Percentiles rank a stretch among this genome's conserved stretches.
Conservation (phyloP, 2,113 vertebrate species). For the Gymnocephalus cernua region DNA sequence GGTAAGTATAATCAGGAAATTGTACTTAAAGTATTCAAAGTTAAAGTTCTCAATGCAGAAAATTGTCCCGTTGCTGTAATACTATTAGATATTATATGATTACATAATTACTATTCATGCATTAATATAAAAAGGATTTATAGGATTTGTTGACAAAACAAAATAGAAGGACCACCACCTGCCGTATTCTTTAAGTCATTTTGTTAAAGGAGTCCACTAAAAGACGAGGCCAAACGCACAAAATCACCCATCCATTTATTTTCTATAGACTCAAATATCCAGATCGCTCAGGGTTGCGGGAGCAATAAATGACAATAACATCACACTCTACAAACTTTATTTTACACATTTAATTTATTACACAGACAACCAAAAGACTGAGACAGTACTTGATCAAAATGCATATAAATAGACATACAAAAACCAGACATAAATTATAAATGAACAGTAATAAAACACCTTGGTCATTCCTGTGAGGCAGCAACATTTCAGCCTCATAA, state of each 20-base stretch:
- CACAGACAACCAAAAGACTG: conserved; percentile 45
- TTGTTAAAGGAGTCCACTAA: neutral
- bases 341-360: conserved; percentile 42
- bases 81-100: no score
- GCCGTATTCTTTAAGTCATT: no score
- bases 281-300: neutral
- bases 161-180: no score
- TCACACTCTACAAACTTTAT: conserved; percentile 60
- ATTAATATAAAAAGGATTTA: no score
- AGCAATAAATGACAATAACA: neutral
- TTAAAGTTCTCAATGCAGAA: no score
- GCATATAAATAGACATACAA: conserved; percentile 2
- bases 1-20: no score
- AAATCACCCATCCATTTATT: neutral
- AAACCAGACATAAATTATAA: neutral
- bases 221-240: neutral
- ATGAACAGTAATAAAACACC: conserved; percentile 1
- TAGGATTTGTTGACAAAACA: no score
- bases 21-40: no score
- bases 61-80: no score
- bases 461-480: no score
- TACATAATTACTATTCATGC: no score
- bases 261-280: neutral
- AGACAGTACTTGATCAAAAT: conserved; percentile 29
- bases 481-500: no score